Conservation (phyloP, 1,140 invertebrate species). For the Pissodes strobi region DNA sequence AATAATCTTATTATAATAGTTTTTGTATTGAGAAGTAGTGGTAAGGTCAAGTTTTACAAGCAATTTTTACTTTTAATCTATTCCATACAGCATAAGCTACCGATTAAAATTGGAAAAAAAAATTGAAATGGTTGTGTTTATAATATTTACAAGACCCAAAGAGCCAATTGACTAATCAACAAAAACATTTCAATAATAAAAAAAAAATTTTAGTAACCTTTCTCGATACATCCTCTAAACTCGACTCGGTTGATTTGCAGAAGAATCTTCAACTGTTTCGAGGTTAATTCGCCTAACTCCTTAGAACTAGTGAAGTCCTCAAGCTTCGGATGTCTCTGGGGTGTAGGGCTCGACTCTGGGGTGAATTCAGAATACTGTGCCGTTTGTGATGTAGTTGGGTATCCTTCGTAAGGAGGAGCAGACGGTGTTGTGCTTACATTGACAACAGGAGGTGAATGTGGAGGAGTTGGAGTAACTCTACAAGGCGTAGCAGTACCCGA, state of each 20-base stretch:
- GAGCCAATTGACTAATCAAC: too few relatives aligned
- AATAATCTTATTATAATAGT: too few relatives aligned
- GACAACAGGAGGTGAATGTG: background rate
- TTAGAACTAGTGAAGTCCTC: slow-evolving; percentile 47
- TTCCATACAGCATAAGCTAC: too few relatives aligned
- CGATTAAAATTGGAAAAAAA: too few relatives aligned
- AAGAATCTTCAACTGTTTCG: slow-evolving; percentile 78
- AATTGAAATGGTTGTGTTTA: too few relatives aligned
- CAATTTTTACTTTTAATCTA: too few relatives aligned
- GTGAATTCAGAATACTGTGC: background rate
- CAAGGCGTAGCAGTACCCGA: too few relatives aligned
- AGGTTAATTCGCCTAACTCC: slow-evolving; percentile 65
- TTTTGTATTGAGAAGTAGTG: too few relatives aligned
- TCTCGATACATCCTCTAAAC: slow-evolving; percentile 86
- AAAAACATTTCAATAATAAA: too few relatives aligned
- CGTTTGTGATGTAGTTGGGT: slow-evolving; percentile 15
- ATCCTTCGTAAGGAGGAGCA: background rate
- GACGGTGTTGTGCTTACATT: background rate
- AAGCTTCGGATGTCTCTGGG: slow-evolving; percentile 47
- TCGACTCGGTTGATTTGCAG: slow-evolving; percentile 81
- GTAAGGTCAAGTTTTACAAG: too few relatives aligned
- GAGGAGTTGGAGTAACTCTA: background rate
- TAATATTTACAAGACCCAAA: too few relatives aligned
- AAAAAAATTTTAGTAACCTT: too few relatives aligned
- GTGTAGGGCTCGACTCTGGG: slow-evolving; percentile 38